Evolutionary conservation across 2,888 invertebrate genomes (phyloP).

Genomic region (Atethmia centrago): DNA sequence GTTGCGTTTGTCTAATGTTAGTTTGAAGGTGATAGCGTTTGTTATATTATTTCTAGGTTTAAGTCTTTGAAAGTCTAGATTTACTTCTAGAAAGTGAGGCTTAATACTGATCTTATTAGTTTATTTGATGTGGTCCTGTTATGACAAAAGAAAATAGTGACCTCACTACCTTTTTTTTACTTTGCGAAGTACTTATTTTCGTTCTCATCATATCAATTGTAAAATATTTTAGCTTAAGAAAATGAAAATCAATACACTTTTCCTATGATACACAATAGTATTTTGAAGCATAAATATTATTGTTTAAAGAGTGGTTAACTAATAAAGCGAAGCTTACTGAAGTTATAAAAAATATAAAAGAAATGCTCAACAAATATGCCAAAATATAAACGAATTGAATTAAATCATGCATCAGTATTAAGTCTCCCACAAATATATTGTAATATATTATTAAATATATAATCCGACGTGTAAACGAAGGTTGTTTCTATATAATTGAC

Average conservation of each 20-base stretch:
- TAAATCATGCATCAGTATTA: conserved; percentile 54
- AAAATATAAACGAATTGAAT: conserved; percentile 41
- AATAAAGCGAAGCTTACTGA: neutral
- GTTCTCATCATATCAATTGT: neutral
- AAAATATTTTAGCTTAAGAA: neutral
- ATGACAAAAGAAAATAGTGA: neutral
- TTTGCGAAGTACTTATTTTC: neutral
- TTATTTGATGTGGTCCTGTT: neutral
- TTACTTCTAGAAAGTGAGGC: conserved; percentile 44
- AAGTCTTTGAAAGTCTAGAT: conserved; percentile 52
- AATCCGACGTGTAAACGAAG: conserved; percentile 46
- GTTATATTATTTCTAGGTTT: conserved; percentile 57
- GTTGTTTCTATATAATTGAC: conserved; percentile 64
- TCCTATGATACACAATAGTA: no score
- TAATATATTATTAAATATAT: conserved; percentile 39
- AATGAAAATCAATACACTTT: no score
- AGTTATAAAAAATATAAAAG: neutral
- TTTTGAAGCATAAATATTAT: neutral
- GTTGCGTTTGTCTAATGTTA: conserved; percentile 65
- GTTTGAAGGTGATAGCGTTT: conserved; percentile 69
- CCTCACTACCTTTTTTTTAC: no score
- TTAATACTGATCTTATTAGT: conserved; percentile 48
- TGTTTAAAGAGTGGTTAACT: neutral
- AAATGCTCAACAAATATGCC: conserved; percentile 50
- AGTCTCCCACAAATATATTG: conserved; percentile 36